Evolutionary conservation across 2,113 vertebrate genomes (phyloP).

Genomic region (Neomonachus schauinslandi): DNA sequence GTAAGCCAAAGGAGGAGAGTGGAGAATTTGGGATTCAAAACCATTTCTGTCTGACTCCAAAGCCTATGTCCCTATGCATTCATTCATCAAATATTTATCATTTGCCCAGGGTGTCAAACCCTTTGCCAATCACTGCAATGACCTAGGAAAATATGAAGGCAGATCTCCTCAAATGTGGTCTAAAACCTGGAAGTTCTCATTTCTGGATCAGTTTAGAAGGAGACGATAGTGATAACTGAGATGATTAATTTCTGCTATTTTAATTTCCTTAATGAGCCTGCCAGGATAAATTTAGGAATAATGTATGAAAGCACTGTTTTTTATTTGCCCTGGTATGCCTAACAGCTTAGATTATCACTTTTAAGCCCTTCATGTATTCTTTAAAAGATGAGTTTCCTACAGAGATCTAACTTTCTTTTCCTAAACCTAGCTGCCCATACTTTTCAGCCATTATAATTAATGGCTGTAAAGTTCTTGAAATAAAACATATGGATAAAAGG

Average conservation of each 20-base stretch:
- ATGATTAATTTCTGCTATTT: slow-evolving; percentile 35
- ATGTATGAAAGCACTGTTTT: neutral
- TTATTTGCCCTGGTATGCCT: neutral
- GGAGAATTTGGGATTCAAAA: neutral
- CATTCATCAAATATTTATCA: neutral
- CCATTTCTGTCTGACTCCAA: neutral
- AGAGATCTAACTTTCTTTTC: slow-evolving; percentile 33
- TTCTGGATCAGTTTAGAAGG: neutral
- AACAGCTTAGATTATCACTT: slow-evolving; percentile 11
- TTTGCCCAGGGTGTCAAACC: neutral
- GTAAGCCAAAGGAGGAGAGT: neutral
- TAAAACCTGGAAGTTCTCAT: neutral
- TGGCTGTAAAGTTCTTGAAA: neutral
- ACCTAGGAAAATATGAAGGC: neutral
- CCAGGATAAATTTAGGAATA: neutral
- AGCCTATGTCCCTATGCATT: neutral
- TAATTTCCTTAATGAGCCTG: neutral
- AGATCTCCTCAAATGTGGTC: neutral
- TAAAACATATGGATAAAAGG: neutral
- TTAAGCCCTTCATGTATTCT: neutral
- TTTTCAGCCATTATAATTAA: slow-evolving; percentile 31
- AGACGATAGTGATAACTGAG: neutral
- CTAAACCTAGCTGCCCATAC: neutral
- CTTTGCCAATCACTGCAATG: neutral
- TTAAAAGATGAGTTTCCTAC: neutral